Base-by-base conservation (phyloP, 2,888 invertebrate species). In the Tillus elongatus region DNA sequence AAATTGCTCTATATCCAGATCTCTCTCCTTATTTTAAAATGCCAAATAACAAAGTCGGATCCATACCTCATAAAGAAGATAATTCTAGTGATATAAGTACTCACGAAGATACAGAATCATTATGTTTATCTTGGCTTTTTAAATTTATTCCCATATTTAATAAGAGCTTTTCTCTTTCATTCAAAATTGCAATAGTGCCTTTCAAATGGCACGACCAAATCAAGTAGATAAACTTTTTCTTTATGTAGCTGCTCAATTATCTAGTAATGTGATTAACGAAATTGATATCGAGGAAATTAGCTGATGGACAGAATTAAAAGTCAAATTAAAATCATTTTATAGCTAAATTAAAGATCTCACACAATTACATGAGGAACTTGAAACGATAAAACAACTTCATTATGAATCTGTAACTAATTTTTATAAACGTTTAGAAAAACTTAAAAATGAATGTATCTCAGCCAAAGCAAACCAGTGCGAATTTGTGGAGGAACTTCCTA, bases 381-480 rank as follows among this genome's bases (percentile, higher is more conserved):
- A 40, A 15, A 42, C 44, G 9, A 42, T 42, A n/a, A 40, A 35
- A 15, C 40, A 45, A 41, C 16, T 14, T 28, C 12, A 2, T 31
- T 16, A 33, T 15, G 40, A 45, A 40, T 29, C 36, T 1, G 16
- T 43, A 4, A 44, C 44, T 1, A 36, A 43, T 16, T 40, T 29
- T 19, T 44, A 35, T 13, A 44, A 44, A 41, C 2, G 44, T 6
- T n/a, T 43, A 13, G 42, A 43, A 38, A 43, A 35, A 15, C 3
- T 31, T 8, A 40, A 44, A 41, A 38, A 41, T 28, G 44, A 44
- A 28, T 40, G 42, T 12, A 43, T 40, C 2, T n/a, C 13, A 9
- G 36, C 39, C 10, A 19, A 40, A 33, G 15, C 10, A 2, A 11
- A 14, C 8, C 24, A 19, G 24, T 19, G 24, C 24, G 24, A 19